Conservation (phyloP, 2,888 invertebrate genomes). For the Polia nebulosa region DNA sequence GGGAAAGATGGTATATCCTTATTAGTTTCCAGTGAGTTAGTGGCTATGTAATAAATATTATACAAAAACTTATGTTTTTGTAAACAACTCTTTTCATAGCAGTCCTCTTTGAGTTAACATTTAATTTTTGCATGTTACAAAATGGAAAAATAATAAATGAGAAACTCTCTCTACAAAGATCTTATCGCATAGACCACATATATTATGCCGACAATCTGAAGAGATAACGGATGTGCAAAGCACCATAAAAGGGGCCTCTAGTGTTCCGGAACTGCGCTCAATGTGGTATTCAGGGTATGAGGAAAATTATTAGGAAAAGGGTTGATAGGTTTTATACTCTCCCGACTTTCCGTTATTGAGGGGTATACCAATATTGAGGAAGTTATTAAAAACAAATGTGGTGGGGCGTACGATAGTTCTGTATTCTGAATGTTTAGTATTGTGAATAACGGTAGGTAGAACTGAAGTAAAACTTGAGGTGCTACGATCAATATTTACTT, state of each 20-base stretch:
- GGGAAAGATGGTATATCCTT: background rate
- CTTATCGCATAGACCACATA: background rate
- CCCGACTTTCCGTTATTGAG: background rate
- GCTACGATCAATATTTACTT: no score
- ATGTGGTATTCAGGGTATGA: conserved; percentile 7
- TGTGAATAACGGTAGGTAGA: background rate
- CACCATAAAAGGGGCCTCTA: background rate
- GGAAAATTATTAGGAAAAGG: conserved; percentile 41
- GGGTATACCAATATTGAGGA: conserved; percentile 5
- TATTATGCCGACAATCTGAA: background rate
- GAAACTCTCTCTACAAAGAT: background rate
- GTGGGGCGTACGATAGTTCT: background rate
- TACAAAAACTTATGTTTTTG: background rate
- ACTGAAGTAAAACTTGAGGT: background rate
- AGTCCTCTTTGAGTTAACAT: no score
- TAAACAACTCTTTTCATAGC: no score
- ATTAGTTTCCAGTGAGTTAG: background rate
- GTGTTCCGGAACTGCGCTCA: conserved; percentile 19
- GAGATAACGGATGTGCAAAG: conserved; percentile 13
- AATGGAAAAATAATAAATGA: background rate
- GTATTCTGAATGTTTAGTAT: background rate
- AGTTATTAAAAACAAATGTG: conserved; percentile 1
- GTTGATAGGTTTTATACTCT: conserved; percentile 34
- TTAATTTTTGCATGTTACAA: no score
- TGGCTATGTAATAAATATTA: background rate